Percentiles rank a stretch among this genome's conserved stretches.
Conservation (phyloP, 2,113 vertebrate species). For the Pachypanchax playfairii region DNA sequence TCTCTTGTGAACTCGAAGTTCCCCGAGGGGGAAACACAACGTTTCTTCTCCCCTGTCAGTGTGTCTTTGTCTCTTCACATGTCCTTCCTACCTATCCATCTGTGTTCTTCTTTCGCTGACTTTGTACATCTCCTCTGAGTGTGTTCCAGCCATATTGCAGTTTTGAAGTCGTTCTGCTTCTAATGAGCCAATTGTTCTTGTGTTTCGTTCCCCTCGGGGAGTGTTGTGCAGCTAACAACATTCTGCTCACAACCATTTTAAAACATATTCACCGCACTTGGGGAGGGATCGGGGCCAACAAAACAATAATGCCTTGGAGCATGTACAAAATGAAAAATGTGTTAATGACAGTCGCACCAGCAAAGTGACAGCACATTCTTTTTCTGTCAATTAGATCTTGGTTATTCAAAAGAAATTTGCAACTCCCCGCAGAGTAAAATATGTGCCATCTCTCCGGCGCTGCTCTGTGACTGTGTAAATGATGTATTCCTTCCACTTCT, state of each 20-base stretch:
- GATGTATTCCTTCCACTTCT: conserved; percentile 60
- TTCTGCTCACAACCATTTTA: conserved; percentile 71
- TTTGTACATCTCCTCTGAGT: conserved; percentile 63
- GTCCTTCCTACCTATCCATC: conserved; percentile 57
- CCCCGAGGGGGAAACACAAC: conserved; percentile 26
- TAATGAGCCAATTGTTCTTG: conserved; percentile 76
- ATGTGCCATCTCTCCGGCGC: conserved; percentile 53
- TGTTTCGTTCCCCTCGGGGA: conserved; percentile 64
- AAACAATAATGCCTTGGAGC: conserved; percentile 68
- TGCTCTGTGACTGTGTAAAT: conserved; percentile 51
- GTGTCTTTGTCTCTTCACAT: conserved; percentile 16
- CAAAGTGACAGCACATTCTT: conserved; percentile 65
- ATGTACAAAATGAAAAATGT: conserved; percentile 70
- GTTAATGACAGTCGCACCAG: conserved; percentile 63
- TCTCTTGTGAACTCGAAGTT: conserved; percentile 23
- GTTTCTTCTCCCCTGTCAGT: conserved; percentile 22
- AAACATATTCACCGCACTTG: conserved; percentile 67
- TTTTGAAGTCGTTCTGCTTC: conserved; percentile 67
- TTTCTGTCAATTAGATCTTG: conserved; percentile 73
- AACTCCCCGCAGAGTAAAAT: conserved; percentile 65
- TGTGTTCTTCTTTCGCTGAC: conserved; percentile 53
- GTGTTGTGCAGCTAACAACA: conserved; percentile 66
- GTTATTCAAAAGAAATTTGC: conserved; percentile 74
- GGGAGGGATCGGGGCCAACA: conserved; percentile 60
- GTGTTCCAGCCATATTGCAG: conserved; percentile 59